Percentiles rank a stretch among this genome's conserved stretches.
These are phyloP conservation scores for Lichenostomus cassidix DNA, from an alignment of 2,113 vertebrate species.

Conservation along the genomic window DNA sequence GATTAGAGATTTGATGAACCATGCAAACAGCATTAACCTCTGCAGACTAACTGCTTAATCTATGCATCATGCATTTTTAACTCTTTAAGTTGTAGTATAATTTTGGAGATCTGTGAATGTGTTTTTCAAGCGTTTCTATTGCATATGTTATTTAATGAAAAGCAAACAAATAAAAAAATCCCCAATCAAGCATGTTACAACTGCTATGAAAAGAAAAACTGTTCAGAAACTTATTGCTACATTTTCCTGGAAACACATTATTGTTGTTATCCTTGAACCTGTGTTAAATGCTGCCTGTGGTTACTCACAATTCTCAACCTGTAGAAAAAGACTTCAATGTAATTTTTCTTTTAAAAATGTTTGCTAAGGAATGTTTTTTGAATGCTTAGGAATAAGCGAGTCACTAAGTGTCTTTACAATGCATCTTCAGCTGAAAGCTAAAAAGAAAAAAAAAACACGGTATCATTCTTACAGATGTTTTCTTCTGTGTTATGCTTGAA, in stretches of 20 bases:
- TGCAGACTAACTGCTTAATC: not conserved
- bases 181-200: not conserved
- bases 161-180: not conserved
- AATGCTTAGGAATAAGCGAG: not conserved
- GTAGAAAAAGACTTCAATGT: not conserved
- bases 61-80: conserved; percentile 7
- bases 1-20: conserved; percentile 51
- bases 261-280: not conserved
- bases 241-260: not conserved
- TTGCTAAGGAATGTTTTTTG: not conserved
- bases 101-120: not conserved
- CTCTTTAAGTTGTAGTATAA: not conserved
- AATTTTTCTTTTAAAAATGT: not conserved
- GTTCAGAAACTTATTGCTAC: not conserved
- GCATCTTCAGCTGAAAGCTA: not conserved
- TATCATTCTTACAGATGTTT: not conserved
- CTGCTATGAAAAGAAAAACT: not conserved
- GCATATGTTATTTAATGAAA: not conserved
- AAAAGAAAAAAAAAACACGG: not conserved
- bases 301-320: not conserved
- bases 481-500: not conserved
- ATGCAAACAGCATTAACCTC: conserved; percentile 45
- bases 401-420: not conserved
- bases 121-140: not conserved
- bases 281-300: not conserved